Evolutionary conservation across 2,888 invertebrate genomes (phyloP), one percentile per base, ranked within the genome.

Genomic region (Eilema caniola): DNA sequence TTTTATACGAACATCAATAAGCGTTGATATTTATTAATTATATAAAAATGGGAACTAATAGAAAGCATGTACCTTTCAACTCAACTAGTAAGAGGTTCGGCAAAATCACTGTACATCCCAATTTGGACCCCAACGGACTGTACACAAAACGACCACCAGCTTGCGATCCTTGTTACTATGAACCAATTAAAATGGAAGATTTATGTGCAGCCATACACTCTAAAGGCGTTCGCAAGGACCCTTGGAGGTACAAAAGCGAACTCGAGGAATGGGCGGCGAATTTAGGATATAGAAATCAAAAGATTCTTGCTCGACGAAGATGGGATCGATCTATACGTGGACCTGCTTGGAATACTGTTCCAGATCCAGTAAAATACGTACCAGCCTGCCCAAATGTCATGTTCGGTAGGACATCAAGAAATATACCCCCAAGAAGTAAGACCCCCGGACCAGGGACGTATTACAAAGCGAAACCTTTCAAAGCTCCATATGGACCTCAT

Each of bases 211-310:
- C 88, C 8, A 90, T 86, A 47, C 88, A 81, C 72, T 82, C 78
- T 56, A 83, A 77, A 62, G 85, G 77, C 62, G 76, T 69, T 12
- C 80, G 83, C 53, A 91, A 92, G 79, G 92, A 92, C 61, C 91
- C 92, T 2, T 95, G 94, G 94, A 86, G 82, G 72, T 91, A 90
- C 73, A 93, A 94, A 80, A 88, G 74, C 14, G 93, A 93, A 72
- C 79, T 94, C 20, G 94, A 94, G 77, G 92, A 92, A 33, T 95
- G 94, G 94, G 86, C 91, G 2, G 81, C 80, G 74, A 92, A 95
- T 77, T 87, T 95, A 53, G 94, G 94, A 8, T 95, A 93, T 71
- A 89, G 94, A 77, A 94, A 95, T 73, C 90, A 90, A 81, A 84
- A 85, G 71, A 72, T 93, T 25, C 85, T 95, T 11, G 84, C 85